Evolutionary conservation across 2,888 invertebrate genomes (phyloP).

Genomic region (Neoaliturus tenellus): DNA sequence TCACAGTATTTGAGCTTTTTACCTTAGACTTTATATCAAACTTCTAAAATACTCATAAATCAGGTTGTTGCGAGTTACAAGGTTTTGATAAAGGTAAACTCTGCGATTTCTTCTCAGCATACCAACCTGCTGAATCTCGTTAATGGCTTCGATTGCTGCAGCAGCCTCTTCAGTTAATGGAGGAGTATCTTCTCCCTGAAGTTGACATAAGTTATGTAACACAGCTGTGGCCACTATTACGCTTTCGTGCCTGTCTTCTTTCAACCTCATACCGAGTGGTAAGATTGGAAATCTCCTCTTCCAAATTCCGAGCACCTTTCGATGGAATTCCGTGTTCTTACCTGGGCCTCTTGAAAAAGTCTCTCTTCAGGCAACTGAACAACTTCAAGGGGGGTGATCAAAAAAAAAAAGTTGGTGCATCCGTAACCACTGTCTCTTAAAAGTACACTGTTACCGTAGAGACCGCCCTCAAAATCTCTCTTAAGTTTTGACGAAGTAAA

Average conservation of each 20-base stretch:
- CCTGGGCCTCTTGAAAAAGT: constrained; percentile 50
- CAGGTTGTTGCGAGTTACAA: too few species aligned
- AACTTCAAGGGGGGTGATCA: constrained; percentile 63
- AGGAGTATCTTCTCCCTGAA: background rate
- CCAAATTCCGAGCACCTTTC: constrained; percentile 58
- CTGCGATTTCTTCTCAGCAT: too few species aligned
- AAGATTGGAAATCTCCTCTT: constrained; percentile 60
- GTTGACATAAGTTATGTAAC: background rate
- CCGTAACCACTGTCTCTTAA: too few species aligned
- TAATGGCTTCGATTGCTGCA: background rate
- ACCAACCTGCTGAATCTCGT: too few species aligned
- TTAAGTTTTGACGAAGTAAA: constrained; percentile 39
- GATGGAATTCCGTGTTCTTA: constrained; percentile 48
- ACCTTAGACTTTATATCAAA: too few species aligned
- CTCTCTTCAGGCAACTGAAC: too few species aligned
- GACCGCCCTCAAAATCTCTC: constrained; percentile 47
- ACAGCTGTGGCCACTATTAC: constrained; percentile 62
- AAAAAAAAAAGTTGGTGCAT: too few species aligned
- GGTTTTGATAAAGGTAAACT: too few species aligned
- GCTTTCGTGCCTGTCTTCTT: constrained; percentile 41
- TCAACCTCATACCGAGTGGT: constrained; percentile 54
- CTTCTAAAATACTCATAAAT: too few species aligned
- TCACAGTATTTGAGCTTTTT: too few species aligned
- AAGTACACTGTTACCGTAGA: constrained; percentile 34
- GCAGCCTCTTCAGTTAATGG: background rate